phyloP scores from a whole-genome alignment of 1,140 invertebrate species.

The Argopecten irradians region DNA sequence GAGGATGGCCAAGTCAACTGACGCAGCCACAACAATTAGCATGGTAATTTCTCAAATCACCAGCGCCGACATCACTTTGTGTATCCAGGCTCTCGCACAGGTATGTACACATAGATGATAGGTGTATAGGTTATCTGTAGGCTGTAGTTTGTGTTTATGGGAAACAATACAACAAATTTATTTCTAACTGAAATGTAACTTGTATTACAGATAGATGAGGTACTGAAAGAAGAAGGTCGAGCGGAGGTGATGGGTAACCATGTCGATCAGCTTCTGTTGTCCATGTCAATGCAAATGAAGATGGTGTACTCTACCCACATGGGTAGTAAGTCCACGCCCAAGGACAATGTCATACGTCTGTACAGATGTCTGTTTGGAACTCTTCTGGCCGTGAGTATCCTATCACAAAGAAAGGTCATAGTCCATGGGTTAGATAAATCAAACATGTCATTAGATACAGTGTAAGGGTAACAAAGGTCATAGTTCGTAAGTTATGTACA shows the following conservation, averaged over 20 bases:
- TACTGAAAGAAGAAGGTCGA: conserved; percentile 75
- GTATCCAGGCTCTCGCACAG: conserved; percentile 84
- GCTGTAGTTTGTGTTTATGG: not conserved
- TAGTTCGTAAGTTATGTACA: no score
- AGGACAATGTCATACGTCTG: conserved; percentile 77
- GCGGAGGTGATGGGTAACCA: conserved; percentile 76
- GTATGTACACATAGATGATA: conserved; percentile 57
- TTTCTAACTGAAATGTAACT: not conserved
- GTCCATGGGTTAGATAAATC: no score
- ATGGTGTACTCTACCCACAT: conserved; percentile 79
- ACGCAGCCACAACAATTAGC: conserved; percentile 76
- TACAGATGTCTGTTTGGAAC: conserved; percentile 81
- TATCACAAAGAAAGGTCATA: no score
- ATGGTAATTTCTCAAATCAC: conserved; percentile 83
- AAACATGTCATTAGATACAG: no score
- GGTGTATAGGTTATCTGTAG: not conserved
- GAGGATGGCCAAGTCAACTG: conserved; percentile 69
- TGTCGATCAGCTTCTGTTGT: conserved; percentile 86
- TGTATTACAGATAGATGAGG: conserved; percentile 75
- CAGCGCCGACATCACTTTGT: conserved; percentile 81
- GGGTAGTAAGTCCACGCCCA: conserved; percentile 74
- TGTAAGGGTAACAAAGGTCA: no score
- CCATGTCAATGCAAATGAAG: conserved; percentile 85
- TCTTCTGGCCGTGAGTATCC: conserved; percentile 80
- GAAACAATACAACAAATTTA: no score